Evolutionary conservation across 2,113 vertebrate species (phyloP).

Genomic region (Gopherus flavomarginatus): DNA sequence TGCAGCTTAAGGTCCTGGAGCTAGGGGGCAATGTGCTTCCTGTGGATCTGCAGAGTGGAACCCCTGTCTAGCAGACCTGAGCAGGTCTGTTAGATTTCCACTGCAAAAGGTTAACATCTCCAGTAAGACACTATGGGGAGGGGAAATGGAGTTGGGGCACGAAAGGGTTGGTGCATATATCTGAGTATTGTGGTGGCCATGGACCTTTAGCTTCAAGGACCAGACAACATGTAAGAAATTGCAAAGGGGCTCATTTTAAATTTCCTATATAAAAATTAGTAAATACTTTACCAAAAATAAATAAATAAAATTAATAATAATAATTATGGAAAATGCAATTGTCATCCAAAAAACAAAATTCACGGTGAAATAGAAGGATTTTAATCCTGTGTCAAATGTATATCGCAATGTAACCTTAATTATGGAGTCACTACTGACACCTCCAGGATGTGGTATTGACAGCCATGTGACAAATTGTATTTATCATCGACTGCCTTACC

Average conservation of each 20-base stretch:
- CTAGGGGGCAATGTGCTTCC: neutral
- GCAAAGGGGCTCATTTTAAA: neutral
- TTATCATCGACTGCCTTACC: neutral
- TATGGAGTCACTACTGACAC: neutral
- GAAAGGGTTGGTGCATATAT: neutral
- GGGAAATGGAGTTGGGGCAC: neutral
- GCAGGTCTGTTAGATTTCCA: neutral
- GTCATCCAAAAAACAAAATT: neutral
- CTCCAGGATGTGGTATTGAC: neutral
- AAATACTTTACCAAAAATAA: neutral
- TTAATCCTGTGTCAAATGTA: neutral
- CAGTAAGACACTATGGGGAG: neutral
- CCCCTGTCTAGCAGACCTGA: neutral
- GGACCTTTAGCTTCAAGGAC: neutral
- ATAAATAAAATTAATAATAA: neutral
- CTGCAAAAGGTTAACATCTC: neutral
- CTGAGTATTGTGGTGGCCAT: neutral
- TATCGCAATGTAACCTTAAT: neutral
- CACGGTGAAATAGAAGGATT: neutral
- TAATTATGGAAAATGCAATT: neutral
- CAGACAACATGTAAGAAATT: neutral
- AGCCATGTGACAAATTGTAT: neutral
- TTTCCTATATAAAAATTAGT: neutral
- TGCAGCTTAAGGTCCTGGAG: neutral
- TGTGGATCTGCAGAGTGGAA: neutral